These are phyloP conservation scores for Venustaconcha ellipsiformis DNA, from an alignment of 1,140 invertebrate genomes.

Conservation along the genomic window DNA sequence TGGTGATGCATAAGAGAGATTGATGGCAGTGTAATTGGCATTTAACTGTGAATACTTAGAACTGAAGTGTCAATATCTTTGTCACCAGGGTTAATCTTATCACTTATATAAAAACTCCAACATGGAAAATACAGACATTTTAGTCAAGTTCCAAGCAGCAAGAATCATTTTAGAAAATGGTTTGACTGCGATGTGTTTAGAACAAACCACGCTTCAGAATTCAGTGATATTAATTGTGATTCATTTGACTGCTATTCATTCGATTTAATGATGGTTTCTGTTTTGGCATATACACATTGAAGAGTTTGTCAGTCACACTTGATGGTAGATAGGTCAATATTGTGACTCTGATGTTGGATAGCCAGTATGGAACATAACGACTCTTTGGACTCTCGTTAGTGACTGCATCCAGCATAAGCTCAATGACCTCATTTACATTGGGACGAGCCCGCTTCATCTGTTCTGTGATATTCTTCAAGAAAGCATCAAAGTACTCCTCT, in stretches of 20 bases:
- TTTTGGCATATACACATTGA: conserved; percentile 30
- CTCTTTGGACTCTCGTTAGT: conserved; percentile 40
- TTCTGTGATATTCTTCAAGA: conserved; percentile 46
- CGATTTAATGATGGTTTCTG: conserved; percentile 9
- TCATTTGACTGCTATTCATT: conserved; percentile 5
- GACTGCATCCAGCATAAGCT: conserved; percentile 60
- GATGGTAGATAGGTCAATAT: conserved; percentile 65
- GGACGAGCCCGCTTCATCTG: conserved; percentile 56
- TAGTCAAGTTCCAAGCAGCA: too few species aligned
- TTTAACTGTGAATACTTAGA: too few species aligned
- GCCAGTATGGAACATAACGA: conserved; percentile 58
- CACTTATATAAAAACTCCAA: too few species aligned
- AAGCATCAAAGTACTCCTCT: conserved; percentile 61
- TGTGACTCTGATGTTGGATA: conserved; percentile 42
- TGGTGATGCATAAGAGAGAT: too few species aligned
- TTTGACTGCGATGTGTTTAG: too few species aligned
- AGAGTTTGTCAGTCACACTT: conserved; percentile 68
- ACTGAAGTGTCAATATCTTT: too few species aligned
- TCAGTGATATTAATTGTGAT: too few species aligned
- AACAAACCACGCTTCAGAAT: too few species aligned
- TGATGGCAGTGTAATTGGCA: too few species aligned
- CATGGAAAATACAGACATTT: too few species aligned
- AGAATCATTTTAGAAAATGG: too few species aligned
- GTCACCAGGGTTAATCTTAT: too few species aligned
- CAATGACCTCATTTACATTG: conserved; percentile 55